A percentile compares a stretch with the other conserved stretches of the same genome.
Conservation (phyloP, 2,888 invertebrate genomes). For the Pollenia griseotomentosa region DNA sequence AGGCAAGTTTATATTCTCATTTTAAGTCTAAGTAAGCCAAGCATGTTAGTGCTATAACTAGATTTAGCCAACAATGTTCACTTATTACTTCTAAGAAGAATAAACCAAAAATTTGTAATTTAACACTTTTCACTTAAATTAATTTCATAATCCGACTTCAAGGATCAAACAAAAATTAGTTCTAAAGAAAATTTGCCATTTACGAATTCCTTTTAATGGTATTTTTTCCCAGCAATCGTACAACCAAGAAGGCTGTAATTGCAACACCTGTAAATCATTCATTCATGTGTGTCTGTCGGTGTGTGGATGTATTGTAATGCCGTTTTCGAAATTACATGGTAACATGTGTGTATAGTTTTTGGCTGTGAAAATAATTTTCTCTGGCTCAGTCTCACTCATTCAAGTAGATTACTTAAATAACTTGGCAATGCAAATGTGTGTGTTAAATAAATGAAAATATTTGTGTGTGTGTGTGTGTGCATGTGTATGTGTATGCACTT, state of each 20-base stretch:
- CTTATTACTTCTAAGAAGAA: too few species aligned
- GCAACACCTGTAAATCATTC: constrained; percentile 25
- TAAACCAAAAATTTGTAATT: not conserved
- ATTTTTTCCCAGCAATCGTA: not conserved
- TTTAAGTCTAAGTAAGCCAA: too few species aligned
- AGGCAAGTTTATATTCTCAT: too few species aligned
- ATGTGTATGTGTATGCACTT: constrained; percentile 2
- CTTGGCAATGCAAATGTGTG: constrained; percentile 45
- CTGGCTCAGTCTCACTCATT: constrained; percentile 7
- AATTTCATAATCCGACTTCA: constrained; percentile 10
- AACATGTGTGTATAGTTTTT: constrained; percentile 31
- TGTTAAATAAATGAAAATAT: constrained; percentile 7
- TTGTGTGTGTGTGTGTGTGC: not conserved
- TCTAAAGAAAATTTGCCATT: not conserved
- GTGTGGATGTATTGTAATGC: not conserved
- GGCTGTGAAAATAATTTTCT: constrained; percentile 44
- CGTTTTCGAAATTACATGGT: not conserved
- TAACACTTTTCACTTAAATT: constrained; percentile 9
- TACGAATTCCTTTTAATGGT: constrained; percentile 2
- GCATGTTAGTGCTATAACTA: too few species aligned
- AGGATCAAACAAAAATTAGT: constrained; percentile 26
- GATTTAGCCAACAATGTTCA: too few species aligned
- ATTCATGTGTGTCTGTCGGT: not conserved
- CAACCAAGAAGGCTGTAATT: constrained; percentile 3
- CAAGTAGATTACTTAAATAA: constrained; percentile 48